Evolutionary conservation across 2,888 invertebrate genomes (phyloP), one percentile per base, ranked within the genome.

Genomic region (Drosophila pseudotakahashii): DNA sequence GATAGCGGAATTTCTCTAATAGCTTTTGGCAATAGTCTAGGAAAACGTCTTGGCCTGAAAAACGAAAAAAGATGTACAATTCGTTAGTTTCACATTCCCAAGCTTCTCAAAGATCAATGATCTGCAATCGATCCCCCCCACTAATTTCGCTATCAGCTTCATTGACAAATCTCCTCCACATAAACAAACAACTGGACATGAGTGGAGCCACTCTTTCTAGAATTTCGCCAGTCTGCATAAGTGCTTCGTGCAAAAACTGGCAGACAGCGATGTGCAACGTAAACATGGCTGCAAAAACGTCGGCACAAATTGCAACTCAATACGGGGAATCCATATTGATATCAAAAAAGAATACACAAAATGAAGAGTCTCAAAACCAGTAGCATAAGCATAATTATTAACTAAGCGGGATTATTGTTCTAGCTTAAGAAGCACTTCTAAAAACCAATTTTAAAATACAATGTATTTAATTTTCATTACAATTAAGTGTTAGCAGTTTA

Each of bases 11-110:
- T 92, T 94, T 95, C 90, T 96, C 95, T 91, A 95, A 92, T 63
- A 96, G 93, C 90, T 95, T 95, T 85, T 95, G 94, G 90, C 96
- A 96, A 92, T 95, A 95, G 87, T 96, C 95, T 89, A 96, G 93
- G 83, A 95, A 92, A 58, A 94, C 91, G 88, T 94, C 94, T 62
- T 93, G 93, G 77, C 90, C 93, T 93, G 90, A 58, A 60, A 60
- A 50, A 41, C 45, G 34, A 19, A 14, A 2, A 6, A 61, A 54
- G 23, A 45, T 5, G 34, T 11, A 26, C 7, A 34, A 44, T 19
- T 44, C 19, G 6, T 47, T 10, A 16, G 34, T 14, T n/a, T 39
- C 13, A 9, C 7, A 2, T 48, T 63, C 36, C 19, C 61, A 47
- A 23, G 32, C 1, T 41, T 34, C 45, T 42, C 42, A 19, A 42